Percentiles rank a stretch among this genome's conserved stretches.
Conservation (phyloP, 2,888 invertebrate species). For the Ochropleura plecta region DNA sequence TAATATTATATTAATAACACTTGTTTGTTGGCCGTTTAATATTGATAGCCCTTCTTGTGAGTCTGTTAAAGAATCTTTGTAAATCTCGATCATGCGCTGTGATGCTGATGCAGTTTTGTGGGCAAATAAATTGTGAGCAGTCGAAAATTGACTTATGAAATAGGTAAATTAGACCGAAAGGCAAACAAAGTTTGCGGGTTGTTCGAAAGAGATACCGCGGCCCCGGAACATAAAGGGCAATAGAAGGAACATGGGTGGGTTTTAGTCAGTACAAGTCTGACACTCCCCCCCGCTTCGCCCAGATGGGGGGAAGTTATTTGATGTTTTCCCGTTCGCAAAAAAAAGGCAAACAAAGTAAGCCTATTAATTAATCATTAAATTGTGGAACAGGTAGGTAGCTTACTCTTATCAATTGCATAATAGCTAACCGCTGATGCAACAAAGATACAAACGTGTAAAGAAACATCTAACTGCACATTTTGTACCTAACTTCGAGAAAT, state of each 20-base stretch:
- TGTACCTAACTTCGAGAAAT: neutral
- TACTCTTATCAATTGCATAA: neutral
- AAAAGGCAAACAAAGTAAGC: neutral
- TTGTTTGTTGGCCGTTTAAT: slow-evolving; percentile 59
- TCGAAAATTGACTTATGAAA: neutral
- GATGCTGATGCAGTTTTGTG: neutral
- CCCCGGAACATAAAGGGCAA: too few species aligned
- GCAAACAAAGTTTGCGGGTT: too few species aligned
- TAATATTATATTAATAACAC: slow-evolving; percentile 68
- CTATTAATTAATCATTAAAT: neutral
- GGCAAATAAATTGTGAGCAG: neutral
- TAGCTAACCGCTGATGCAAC: neutral
- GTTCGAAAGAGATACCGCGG: too few species aligned
- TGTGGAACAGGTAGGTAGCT: neutral
- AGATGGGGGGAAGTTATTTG: too few species aligned
- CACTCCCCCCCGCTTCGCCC: too few species aligned
- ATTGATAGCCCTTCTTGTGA: slow-evolving; percentile 46
- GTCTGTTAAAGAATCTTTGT: slow-evolving; percentile 29
- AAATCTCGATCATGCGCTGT: slow-evolving; percentile 45
- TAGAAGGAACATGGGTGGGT: too few species aligned
- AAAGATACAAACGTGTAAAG: neutral
- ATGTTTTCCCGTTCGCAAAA: too few species aligned
- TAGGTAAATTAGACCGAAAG: neutral
- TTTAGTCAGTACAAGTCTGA: too few species aligned
- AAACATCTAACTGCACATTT: neutral